phyloP scores from a whole-genome alignment of 2,888 invertebrate species.

The Villa cingulata region DNA sequence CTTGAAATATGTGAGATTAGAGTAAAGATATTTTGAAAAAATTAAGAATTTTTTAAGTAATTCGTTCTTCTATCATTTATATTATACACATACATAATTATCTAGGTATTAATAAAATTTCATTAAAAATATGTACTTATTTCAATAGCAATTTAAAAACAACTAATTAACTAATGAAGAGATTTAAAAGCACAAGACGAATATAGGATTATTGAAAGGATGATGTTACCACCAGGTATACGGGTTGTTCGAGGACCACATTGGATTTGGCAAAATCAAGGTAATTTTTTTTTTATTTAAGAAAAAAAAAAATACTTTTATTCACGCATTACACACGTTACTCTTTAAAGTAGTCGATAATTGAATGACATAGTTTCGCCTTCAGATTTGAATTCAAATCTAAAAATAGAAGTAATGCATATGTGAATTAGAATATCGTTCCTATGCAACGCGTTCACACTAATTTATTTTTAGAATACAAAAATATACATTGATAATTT shows the following conservation, averaged over 20 bases:
- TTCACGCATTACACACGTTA: too few relatives aligned
- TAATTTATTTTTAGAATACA: background rate
- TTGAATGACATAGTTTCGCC: background rate
- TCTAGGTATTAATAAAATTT: too few relatives aligned
- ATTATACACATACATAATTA: too few relatives aligned
- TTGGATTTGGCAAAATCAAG: constrained; percentile 72
- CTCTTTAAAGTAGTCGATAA: background rate
- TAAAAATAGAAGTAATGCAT: background rate
- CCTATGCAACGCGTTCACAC: background rate
- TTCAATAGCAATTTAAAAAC: too few relatives aligned
- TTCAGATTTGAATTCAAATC: background rate
- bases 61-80: too few relatives aligned
- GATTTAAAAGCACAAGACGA: background rate
- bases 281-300: constrained; percentile 28
- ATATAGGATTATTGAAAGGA: background rate
- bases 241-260: constrained; percentile 68
- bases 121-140: too few relatives aligned
- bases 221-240: constrained; percentile 47
- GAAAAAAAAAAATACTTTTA: too few relatives aligned
- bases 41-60: too few relatives aligned
- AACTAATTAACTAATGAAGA: background rate
- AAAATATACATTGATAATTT: background rate
- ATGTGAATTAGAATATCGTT: background rate
- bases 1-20: too few relatives aligned
- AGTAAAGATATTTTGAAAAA: too few relatives aligned